Conservation (phyloP, 2,113 vertebrate genomes). For the Xyliphius kryptos region DNA sequence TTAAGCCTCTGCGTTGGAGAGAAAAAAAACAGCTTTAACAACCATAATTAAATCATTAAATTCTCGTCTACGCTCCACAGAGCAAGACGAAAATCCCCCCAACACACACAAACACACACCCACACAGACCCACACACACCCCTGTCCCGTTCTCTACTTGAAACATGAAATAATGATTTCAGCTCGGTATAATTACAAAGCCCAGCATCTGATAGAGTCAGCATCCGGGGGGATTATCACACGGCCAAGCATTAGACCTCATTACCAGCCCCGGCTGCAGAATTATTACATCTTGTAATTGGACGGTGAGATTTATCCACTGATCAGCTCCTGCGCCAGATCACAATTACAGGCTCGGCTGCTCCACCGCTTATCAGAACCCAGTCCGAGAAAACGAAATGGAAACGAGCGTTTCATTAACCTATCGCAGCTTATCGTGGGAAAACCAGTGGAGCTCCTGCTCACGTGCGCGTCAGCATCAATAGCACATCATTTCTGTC, state of each 20-base stretch:
- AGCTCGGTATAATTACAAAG: slow-evolving; percentile 99
- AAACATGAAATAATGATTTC: slow-evolving; percentile 99
- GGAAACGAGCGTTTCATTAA: slow-evolving; percentile 99
- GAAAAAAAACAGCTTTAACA: slow-evolving; percentile 95
- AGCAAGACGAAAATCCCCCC: slow-evolving; percentile 95
- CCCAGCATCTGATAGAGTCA: slow-evolving; percentile 99
- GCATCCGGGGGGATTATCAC: slow-evolving; percentile 99
- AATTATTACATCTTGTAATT: slow-evolving; percentile 99
- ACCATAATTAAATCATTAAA: slow-evolving; percentile 99
- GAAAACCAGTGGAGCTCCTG: slow-evolving; percentile 99
- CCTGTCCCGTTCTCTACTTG: slow-evolving; percentile 89
- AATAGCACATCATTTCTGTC: slow-evolving; percentile 98
- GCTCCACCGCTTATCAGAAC: slow-evolving; percentile 99
- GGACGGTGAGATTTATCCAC: slow-evolving; percentile 83
- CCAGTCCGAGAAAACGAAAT: slow-evolving; percentile 99
- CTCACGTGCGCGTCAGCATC: slow-evolving; percentile 99
- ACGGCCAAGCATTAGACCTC: slow-evolving; percentile 91
- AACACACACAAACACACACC: slow-evolving; percentile 51
- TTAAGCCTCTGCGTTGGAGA: slow-evolving; percentile 86
- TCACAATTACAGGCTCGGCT: slow-evolving; percentile 99
- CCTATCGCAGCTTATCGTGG: slow-evolving; percentile 99
- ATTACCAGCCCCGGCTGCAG: slow-evolving; percentile 92
- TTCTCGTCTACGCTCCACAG: slow-evolving; percentile 99
- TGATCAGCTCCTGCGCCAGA: slow-evolving; percentile 91
- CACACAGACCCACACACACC: not conserved